A percentile compares a stretch with the other conserved stretches of the same genome.
Conservation (phyloP, 1,140 invertebrate genomes). For the Cotesia typhae region DNA sequence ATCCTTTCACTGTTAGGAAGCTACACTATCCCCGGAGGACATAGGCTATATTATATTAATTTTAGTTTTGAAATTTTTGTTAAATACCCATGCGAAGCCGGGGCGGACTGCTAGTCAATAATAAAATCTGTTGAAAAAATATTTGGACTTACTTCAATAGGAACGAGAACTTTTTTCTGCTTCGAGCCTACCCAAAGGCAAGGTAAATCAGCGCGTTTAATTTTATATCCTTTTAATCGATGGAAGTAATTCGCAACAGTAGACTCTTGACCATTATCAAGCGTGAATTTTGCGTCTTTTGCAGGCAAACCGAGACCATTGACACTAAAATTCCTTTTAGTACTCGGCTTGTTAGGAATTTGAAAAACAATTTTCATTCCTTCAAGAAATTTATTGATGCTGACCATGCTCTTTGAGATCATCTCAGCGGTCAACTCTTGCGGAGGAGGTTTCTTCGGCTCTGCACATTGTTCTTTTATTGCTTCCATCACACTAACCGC, state of each 20-base stretch:
- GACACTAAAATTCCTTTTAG: slow-evolving; percentile 65
- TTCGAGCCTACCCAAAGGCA: slow-evolving; percentile 67
- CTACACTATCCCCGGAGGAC: no score
- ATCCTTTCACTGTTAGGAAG: no score
- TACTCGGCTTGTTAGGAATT: slow-evolving; percentile 59
- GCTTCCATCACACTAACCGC: slow-evolving; percentile 61
- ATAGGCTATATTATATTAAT: no score
- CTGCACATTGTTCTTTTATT: slow-evolving; percentile 45
- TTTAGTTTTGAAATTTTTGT: no score
- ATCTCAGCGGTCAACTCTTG: neutral
- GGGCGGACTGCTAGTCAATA: no score
- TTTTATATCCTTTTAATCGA: slow-evolving; percentile 57
- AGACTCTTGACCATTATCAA: slow-evolving; percentile 50
- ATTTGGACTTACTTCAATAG: slow-evolving; percentile 46
- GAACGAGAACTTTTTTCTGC: slow-evolving; percentile 56
- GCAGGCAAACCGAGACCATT: slow-evolving; percentile 62
- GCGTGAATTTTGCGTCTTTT: slow-evolving; percentile 54
- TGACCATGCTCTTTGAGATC: neutral
- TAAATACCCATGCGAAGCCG: no score
- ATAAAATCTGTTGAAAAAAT: no score
- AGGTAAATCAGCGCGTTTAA: slow-evolving; percentile 69
- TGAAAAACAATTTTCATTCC: slow-evolving; percentile 64
- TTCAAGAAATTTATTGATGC: slow-evolving; percentile 45
- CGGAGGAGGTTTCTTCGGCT: neutral
- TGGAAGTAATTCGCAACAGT: slow-evolving; percentile 68